Evolutionary conservation across 2,113 vertebrate species (phyloP).

Genomic region (Piprites chloris): DNA sequence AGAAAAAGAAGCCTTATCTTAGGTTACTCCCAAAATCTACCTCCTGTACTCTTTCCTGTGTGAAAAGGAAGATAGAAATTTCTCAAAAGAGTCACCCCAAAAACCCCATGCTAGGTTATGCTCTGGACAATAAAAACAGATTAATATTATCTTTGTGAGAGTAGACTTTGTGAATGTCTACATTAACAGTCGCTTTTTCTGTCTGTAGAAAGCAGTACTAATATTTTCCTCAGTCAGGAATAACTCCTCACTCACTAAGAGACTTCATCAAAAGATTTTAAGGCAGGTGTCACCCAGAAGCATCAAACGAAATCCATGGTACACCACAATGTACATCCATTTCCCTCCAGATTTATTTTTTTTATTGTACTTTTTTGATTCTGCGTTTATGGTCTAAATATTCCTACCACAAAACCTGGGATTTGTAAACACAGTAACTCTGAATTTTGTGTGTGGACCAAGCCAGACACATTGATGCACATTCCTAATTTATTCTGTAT

Average conservation of each 20-base stretch:
- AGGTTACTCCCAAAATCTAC: not conserved
- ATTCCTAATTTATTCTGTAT: not conserved
- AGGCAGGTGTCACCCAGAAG: not conserved
- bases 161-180: not conserved
- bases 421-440: not conserved
- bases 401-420: not conserved
- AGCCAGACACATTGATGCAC: not conserved
- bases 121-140: not conserved
- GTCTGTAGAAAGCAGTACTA: not conserved
- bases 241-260: not conserved
- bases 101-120: not conserved
- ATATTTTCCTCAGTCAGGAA: not conserved
- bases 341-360: not conserved
- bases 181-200: not conserved
- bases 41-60: not conserved
- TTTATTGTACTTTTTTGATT: not conserved
- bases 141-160: not conserved
- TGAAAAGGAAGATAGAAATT: not conserved
- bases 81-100: not conserved
- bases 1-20: not conserved
- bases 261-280: not conserved
- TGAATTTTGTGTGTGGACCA: not conserved
- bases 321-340: not conserved
- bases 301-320: not conserved
- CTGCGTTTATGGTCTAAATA: not conserved